A percentile compares a stretch with the other conserved stretches of the same genome.
These are phyloP conservation scores for Polydrusus cervinus DNA, from an alignment of 2,888 invertebrate species.

Conservation along the genomic window DNA sequence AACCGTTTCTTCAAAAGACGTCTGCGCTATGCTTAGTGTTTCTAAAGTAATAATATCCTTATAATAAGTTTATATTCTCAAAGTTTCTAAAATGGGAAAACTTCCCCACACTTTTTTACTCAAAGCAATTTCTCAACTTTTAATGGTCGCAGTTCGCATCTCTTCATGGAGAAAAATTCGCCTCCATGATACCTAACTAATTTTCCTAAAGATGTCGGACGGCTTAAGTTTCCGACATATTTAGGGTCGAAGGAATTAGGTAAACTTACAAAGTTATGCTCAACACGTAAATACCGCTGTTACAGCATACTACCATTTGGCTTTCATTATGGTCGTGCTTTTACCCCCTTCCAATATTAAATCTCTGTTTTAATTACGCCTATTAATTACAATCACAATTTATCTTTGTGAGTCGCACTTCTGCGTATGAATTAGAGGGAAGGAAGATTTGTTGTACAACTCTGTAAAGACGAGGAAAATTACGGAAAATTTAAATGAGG, in stretches of 20 bases:
- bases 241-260: conserved; percentile 70
- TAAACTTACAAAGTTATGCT: conserved; percentile 72
- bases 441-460: conserved; percentile 24
- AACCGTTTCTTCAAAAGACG: too few species aligned
- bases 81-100: conserved; percentile 43
- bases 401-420: conserved; percentile 61
- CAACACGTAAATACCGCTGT: conserved; percentile 71
- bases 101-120: conserved; percentile 32
- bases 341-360: conserved; percentile 67
- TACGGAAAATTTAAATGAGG: conserved; percentile 11
- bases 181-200: conserved; percentile 62
- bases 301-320: conserved; percentile 69
- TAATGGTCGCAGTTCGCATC: conserved; percentile 51
- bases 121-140: conserved; percentile 51
- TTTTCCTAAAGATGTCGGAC: conserved; percentile 67
- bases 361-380: conserved; percentile 70
- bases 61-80: conserved; percentile 31
- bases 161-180: conserved; percentile 45
- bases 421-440: conserved; percentile 23
- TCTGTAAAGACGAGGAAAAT: conserved; percentile 17
- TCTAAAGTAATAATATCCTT: conserved; percentile 19
- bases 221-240: conserved; percentile 71
- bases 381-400: conserved; percentile 69
- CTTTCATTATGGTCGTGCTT: conserved; percentile 66
- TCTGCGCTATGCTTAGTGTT: not conserved